Conservation (phyloP, 2,797 vertebrate genomes). For the Sebastes hopkinsi region DNA sequence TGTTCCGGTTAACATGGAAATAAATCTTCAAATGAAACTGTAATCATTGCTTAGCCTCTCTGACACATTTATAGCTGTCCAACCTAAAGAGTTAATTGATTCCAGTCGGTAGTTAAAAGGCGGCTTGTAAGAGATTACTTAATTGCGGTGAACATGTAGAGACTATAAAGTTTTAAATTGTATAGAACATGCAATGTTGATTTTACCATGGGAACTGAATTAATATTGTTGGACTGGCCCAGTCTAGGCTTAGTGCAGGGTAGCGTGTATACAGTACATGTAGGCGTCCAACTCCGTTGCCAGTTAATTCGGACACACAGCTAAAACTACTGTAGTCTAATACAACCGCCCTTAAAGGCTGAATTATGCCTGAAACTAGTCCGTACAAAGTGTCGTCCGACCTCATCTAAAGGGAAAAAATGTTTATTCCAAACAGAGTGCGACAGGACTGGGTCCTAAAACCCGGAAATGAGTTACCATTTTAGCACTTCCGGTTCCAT, state of each 20-base stretch:
- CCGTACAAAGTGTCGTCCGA: not conserved
- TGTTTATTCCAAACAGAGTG: not conserved
- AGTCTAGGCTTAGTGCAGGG: not conserved
- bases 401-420: not conserved
- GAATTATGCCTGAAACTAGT: not conserved
- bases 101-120: conserved; percentile 46
- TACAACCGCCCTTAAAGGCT: not conserved
- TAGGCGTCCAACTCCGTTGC: not conserved
- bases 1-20: conserved; percentile 32
- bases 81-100: conserved; percentile 46
- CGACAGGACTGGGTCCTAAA: too few species aligned
- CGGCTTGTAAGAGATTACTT: conserved; percentile 40
- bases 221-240: not conserved
- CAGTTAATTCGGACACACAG: not conserved
- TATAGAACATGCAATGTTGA: conserved; percentile 40
- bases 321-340: not conserved
- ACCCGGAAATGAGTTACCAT: too few species aligned
- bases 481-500: too few species aligned
- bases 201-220: conserved; percentile 50
- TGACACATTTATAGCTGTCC: conserved; percentile 31
- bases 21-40: conserved; percentile 23
- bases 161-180: conserved; percentile 32
- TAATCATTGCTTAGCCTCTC: conserved; percentile 34
- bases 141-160: conserved; percentile 40
- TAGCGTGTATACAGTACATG: not conserved